Percentiles rank a stretch among this genome's conserved stretches.
Evolutionary conservation across 2,113 vertebrate species (phyloP).

Genomic region (Typhlomys cinereus): DNA sequence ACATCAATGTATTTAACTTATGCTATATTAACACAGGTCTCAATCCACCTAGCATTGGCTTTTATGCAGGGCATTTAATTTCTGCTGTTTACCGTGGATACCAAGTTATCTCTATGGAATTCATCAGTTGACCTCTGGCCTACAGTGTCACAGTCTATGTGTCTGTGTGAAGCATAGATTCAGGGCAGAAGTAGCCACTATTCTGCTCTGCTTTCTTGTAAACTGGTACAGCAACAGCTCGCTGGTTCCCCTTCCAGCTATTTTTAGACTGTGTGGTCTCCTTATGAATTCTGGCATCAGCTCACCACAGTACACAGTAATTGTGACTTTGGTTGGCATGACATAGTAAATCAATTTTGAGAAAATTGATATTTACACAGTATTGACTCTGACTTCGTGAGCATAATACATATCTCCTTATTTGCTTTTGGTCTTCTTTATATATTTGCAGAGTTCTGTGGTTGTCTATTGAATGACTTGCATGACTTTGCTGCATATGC

Average conservation of each 20-base stretch:
- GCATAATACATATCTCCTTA: not conserved
- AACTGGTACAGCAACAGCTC: not conserved
- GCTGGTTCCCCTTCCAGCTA: fast-evolving
- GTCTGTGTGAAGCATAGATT: fast-evolving
- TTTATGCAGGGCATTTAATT: not conserved
- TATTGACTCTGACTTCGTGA: not conserved
- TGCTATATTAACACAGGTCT: not conserved
- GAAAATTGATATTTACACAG: not conserved
- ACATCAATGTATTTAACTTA: not conserved
- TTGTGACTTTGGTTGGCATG: not conserved
- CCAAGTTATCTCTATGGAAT: not conserved
- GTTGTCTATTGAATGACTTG: not conserved
- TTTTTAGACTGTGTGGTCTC: not conserved
- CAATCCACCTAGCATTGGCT: not conserved
- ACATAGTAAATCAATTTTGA: conserved; percentile 1
- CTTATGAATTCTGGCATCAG: not conserved
- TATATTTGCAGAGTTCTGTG: not conserved
- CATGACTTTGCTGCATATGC: not conserved
- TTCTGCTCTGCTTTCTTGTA: no score
- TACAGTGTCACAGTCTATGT: not conserved
- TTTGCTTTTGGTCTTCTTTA: not conserved
- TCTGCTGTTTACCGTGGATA: not conserved
- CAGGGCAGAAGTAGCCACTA: not conserved
- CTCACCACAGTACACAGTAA: not conserved
- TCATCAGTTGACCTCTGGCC: not conserved